These are phyloP conservation scores for Platycheirus rosarum DNA, from an alignment of 2,888 invertebrate genomes.

Conservation along the genomic window DNA sequence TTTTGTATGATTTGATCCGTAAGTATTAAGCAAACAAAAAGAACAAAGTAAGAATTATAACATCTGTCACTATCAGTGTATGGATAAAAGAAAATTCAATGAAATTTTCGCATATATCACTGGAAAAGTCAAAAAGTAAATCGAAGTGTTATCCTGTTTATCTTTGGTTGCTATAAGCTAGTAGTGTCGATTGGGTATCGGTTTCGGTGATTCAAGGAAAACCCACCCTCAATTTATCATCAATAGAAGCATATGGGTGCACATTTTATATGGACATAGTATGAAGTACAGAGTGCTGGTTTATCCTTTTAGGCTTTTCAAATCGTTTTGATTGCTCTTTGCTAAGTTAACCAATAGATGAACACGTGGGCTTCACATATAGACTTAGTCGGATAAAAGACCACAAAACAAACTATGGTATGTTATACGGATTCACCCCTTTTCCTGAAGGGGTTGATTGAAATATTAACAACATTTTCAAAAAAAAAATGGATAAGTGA, in stretches of 20 bases:
- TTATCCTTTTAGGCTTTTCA: background rate
- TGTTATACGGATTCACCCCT: slow-evolving; percentile 11
- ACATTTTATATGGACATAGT: slow-evolving; percentile 37
- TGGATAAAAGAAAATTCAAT: slow-evolving; percentile 2
- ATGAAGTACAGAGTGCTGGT: slow-evolving; percentile 29
- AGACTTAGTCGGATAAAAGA: slow-evolving; percentile 48
- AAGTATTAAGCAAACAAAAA: slow-evolving; percentile 38
- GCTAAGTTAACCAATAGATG: slow-evolving; percentile 57
- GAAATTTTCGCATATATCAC: slow-evolving; percentile 30
- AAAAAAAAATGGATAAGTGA: too few relatives aligned
- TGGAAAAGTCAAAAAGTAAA: slow-evolving; percentile 46
- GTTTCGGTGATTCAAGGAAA: too few relatives aligned
- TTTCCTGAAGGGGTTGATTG: background rate
- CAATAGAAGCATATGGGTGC: slow-evolving; percentile 55
- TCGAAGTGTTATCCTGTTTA: slow-evolving; percentile 38
- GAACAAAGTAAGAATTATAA: slow-evolving; percentile 37
- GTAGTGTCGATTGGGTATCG: too few relatives aligned
- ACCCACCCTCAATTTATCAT: slow-evolving; percentile 60
- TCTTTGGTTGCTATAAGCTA: slow-evolving; percentile 5
- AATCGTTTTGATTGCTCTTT: slow-evolving; percentile 12
- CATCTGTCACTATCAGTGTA: slow-evolving; percentile 41
- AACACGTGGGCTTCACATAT: slow-evolving; percentile 46
- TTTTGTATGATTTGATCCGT: slow-evolving; percentile 22
- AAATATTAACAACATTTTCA: too few relatives aligned
- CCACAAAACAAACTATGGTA: slow-evolving; percentile 39